A percentile compares a stretch with the other conserved stretches of the same genome.
Conservation (phyloP, 1,140 invertebrate genomes). For the Calliphora vicina region DNA sequence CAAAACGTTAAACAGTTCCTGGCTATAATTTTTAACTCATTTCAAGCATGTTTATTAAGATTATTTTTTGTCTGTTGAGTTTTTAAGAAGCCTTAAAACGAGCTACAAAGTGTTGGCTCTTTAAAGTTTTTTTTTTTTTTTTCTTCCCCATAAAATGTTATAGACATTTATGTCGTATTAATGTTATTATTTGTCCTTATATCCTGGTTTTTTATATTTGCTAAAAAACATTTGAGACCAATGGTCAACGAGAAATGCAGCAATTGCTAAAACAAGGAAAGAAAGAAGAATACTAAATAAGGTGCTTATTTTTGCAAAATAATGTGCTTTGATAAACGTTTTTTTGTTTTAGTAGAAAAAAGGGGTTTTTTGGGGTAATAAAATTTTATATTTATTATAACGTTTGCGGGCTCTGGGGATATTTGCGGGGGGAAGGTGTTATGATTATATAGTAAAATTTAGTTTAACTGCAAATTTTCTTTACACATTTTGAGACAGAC, state of each 20-base stretch:
- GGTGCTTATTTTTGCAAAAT: background rate
- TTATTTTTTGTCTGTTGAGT: background rate
- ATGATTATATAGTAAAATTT: background rate
- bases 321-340: background rate
- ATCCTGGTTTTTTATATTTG: background rate
- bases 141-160: background rate
- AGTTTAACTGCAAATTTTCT: background rate
- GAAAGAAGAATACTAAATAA: background rate
- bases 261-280: too few relatives aligned
- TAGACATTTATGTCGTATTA: background rate
- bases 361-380: background rate
- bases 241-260: background rate
- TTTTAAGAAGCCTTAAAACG: background rate
- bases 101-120: background rate
- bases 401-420: background rate
- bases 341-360: background rate
- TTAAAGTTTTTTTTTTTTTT: background rate
- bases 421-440: background rate
- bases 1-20: too few relatives aligned
- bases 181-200: background rate
- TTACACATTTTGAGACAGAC: background rate
- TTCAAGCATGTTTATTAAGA: background rate
- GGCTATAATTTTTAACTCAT: too few relatives aligned
- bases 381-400: background rate
- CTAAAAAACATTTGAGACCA: background rate